Conservation (phyloP, 2,797 vertebrate genomes). For the Lagorchestes hirsutus region DNA sequence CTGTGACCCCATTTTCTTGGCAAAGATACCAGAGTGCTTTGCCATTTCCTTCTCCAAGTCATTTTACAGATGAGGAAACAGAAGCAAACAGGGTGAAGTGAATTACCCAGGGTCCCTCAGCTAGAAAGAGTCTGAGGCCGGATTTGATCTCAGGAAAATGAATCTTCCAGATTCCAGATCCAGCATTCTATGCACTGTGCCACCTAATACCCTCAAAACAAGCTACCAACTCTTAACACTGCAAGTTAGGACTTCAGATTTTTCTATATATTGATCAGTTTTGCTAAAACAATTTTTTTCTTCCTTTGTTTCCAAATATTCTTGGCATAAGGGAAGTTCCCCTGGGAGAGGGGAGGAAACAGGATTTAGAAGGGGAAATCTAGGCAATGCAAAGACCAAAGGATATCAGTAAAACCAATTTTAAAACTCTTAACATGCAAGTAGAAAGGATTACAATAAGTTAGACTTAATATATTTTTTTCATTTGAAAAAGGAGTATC, state of each 20-base stretch:
- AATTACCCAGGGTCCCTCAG: not conserved
- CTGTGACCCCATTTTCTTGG: not conserved
- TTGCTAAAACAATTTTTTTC: not conserved
- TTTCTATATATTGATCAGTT: not conserved
- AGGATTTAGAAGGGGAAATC: not conserved
- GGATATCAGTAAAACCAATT: not conserved
- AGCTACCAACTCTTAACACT: not conserved
- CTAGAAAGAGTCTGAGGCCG: not conserved
- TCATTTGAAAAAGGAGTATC: too few species aligned
- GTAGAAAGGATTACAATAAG: too few species aligned
- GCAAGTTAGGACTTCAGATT: too few species aligned
- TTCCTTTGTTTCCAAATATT: not conserved
- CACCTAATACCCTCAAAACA: not conserved
- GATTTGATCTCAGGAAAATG: not conserved
- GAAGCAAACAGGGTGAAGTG: not conserved
- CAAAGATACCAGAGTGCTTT: not conserved
- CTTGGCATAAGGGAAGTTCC: not conserved
- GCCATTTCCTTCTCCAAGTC: not conserved
- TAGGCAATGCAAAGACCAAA: not conserved
- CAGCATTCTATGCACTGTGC: not conserved
- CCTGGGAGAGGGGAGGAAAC: not conserved
- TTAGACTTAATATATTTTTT: too few species aligned
- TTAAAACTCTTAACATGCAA: too few species aligned
- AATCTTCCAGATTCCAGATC: not conserved
- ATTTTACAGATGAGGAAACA: not conserved